Conservation (phyloP, 2,113 vertebrate species). For the Dunckerocampus dactyliophorus region DNA sequence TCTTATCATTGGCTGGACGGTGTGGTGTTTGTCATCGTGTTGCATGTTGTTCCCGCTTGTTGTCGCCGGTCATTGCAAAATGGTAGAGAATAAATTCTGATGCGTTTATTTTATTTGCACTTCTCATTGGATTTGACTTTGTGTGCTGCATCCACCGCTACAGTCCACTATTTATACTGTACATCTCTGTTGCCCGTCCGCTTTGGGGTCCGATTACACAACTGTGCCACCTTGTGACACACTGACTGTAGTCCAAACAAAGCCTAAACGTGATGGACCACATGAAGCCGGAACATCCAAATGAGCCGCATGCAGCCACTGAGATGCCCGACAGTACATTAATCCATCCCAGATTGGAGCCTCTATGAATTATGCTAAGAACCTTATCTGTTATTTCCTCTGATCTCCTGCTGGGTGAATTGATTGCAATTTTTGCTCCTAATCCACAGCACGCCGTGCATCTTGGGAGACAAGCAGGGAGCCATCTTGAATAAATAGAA, state of each 20-base stretch:
- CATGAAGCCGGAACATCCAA: conserved; percentile 41
- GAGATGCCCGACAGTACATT: conserved; percentile 52
- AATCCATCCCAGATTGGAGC: conserved; percentile 66
- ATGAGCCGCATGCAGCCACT: conserved; percentile 29
- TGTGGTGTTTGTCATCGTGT: too few species aligned
- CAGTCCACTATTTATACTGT: too few species aligned
- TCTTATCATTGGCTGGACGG: too few species aligned
- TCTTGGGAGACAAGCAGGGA: conserved; percentile 58
- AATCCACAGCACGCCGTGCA: conserved; percentile 66
- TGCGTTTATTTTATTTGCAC: too few species aligned
- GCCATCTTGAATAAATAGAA: conserved; percentile 71
- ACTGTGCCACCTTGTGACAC: too few species aligned
- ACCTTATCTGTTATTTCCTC: conserved; percentile 62
- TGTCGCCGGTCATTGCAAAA: too few species aligned
- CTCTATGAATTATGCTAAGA: conserved; percentile 70
- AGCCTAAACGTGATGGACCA: conserved; percentile 47
- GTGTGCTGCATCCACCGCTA: too few species aligned
- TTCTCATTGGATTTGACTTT: too few species aligned
- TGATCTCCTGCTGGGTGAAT: conserved; percentile 67
- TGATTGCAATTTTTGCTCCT: conserved; percentile 72
- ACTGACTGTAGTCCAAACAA: conserved; percentile 36
- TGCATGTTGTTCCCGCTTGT: too few species aligned
- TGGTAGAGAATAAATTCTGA: too few species aligned
- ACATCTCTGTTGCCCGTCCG: too few species aligned
- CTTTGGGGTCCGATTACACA: too few species aligned